Base-by-base conservation (phyloP, 2,113 vertebrate genomes). In the Thalassoma bifasciatum region DNA sequence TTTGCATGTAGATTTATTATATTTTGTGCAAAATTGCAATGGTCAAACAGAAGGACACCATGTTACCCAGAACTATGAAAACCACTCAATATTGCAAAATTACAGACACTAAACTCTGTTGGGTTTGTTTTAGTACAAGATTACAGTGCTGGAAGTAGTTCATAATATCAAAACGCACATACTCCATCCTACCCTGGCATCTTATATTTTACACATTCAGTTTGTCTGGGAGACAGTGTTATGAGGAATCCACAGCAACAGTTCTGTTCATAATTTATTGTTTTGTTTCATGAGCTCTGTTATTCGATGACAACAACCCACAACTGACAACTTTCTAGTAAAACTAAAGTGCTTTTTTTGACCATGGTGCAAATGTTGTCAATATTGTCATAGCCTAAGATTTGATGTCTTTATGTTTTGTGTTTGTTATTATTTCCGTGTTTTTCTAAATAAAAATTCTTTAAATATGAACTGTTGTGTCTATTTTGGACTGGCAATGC, bases 331-430 rank as follows among this genome's bases (percentile, higher is more conserved):
- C 21, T 46, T 75, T 67, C 61, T 60, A 77, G 51, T 24, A 46
- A 83, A 84, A 75, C 59, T 63, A 52, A 75, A 59, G 2, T 72
- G 44, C 88, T 63, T 88, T 86, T 88, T 88, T 88, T 90, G 90
- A 89, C 88, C 88, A 88, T 92, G 93, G 94, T 96, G 94, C 92
- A 95, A 93, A 94, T 90, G 78, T 70, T 78, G 64, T 84, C 21
- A 59, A 30, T 30, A 79, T 68, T 78, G 64, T 84, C 21, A 59
- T 93, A 92, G 89, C 89, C 82, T 83, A 89, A 88, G 77, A 50
- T 38, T 69, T 52, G 40, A 73, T 75, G 79, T 85, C 50, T 76
- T 74, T 47, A 79, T 87, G 46, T 92, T 87, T 86, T 50, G 77
- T 30, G 5, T 87, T 82, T 88, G 75, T 84, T 80, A 67, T 83